Percentiles rank a stretch among this genome's conserved stretches.
These are phyloP conservation scores for Frankliniella intonsa DNA, from an alignment of 2,888 invertebrate species.

Conservation along the genomic window DNA sequence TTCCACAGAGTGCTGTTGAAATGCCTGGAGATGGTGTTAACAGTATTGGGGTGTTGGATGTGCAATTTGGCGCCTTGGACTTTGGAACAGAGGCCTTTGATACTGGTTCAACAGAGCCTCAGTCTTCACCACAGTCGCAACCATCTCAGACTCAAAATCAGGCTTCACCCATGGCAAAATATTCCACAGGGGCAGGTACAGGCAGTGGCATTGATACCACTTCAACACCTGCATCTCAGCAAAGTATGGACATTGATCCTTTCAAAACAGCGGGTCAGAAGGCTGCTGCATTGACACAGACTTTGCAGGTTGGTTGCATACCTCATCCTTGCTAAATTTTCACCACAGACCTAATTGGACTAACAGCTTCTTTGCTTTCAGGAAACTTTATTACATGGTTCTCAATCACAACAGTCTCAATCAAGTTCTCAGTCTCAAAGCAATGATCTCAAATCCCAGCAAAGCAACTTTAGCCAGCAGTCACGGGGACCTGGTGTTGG, in stretches of 20 bases:
- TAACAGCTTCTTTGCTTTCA: background rate
- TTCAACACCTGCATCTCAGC: slow-evolving; percentile 34
- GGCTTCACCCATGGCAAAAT: slow-evolving; percentile 40
- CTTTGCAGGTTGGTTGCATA: slow-evolving; percentile 31
- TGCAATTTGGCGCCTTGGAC: slow-evolving; percentile 63
- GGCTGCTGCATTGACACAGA: slow-evolving; percentile 34
- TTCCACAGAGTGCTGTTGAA: slow-evolving; percentile 90
- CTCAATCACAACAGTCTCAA: slow-evolving; percentile 4
- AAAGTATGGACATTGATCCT: slow-evolving; percentile 34
- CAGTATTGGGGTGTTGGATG: slow-evolving; percentile 74
- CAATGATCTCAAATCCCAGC: slow-evolving; percentile 23
- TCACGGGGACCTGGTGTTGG: slow-evolving; percentile 7
- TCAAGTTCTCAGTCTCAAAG: background rate
- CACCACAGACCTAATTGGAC: background rate
- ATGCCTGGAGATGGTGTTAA: slow-evolving; percentile 87
- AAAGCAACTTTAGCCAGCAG: background rate
- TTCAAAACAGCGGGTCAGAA: slow-evolving; percentile 33
- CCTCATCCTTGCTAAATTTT: background rate
- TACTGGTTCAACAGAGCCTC: slow-evolving; percentile 40
- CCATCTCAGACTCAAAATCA: slow-evolving; percentile 41
- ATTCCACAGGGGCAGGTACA: slow-evolving; percentile 33
- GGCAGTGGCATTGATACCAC: slow-evolving; percentile 39
- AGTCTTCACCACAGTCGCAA: slow-evolving; percentile 48
- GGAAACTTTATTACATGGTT: slow-evolving; percentile 7
- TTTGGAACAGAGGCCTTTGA: slow-evolving; percentile 35